A percentile compares a stretch with the other conserved stretches of the same genome.
These are phyloP conservation scores for Ectropis crepuscularia DNA, from an alignment of 2,888 invertebrate genomes.

Conservation along the genomic window DNA sequence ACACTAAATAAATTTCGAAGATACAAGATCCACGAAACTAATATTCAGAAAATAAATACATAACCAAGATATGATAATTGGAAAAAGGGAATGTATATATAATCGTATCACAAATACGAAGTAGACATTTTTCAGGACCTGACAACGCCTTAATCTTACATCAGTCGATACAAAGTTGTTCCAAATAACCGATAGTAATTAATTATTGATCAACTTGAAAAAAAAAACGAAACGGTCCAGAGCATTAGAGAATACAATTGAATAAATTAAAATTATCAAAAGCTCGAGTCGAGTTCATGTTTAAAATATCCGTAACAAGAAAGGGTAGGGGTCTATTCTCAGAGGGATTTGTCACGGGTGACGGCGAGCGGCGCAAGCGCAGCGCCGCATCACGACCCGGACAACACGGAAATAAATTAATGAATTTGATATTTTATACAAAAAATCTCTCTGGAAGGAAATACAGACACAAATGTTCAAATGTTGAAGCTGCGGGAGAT, in stretches of 20 bases:
- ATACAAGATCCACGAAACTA: no score
- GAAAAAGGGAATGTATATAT: no score
- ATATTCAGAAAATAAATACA: no score
- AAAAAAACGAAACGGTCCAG: conserved; percentile 11
- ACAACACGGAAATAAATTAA: conserved; percentile 40
- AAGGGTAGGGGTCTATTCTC: conserved; percentile 47
- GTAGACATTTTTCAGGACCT: no score
- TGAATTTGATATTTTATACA: conserved; percentile 42
- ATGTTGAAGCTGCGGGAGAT: background rate
- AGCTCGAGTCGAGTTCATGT: conserved; percentile 34
- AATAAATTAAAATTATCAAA: conserved; percentile 33
- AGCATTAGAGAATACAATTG: conserved; percentile 30
- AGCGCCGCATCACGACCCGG: conserved; percentile 35
- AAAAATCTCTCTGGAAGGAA: background rate
- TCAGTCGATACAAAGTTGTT: no score
- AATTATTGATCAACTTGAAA: background rate
- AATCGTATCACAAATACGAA: no score
- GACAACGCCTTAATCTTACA: background rate
- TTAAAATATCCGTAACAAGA: conserved; percentile 38
- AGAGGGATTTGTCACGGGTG: conserved; percentile 57
- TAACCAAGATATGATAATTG: no score
- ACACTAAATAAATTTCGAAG: no score
- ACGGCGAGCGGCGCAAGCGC: conserved; percentile 41
- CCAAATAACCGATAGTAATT: no score
- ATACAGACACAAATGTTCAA: background rate